A percentile compares a stretch with the other conserved stretches of the same genome.
These are phyloP conservation scores for Pangasianodon gigas DNA, from an alignment of 2,113 vertebrate genomes.

Conservation along the genomic window DNA sequence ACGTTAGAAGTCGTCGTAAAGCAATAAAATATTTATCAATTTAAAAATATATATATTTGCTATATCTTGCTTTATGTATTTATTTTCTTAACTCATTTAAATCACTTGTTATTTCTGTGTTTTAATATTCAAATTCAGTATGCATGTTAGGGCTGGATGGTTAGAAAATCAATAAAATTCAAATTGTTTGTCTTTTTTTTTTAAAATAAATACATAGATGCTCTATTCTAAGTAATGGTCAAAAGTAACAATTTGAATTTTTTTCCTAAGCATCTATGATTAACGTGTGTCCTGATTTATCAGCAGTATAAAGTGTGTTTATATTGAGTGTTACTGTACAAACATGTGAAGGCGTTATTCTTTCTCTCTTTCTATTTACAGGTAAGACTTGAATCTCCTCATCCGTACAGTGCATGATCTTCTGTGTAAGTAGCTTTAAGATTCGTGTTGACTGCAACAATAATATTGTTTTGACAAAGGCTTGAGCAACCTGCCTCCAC, in stretches of 20 bases:
- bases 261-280: not conserved
- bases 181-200: not conserved
- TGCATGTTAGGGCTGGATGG: not conserved
- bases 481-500: conserved; percentile 54
- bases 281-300: not conserved
- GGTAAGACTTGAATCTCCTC: conserved; percentile 69
- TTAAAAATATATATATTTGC: not conserved
- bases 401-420: conserved; percentile 49
- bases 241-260: not conserved
- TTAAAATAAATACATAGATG: not conserved
- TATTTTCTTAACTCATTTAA: not conserved
- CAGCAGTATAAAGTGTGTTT: not conserved
- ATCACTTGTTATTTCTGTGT: not conserved
- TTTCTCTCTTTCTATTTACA: conserved; percentile 57
- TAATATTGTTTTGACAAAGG: conserved; percentile 69
- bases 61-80: not conserved
- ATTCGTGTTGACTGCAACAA: conserved; percentile 49
- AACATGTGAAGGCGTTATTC: conserved; percentile 49
- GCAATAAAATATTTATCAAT: not conserved
- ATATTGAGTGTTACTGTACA: conserved; percentile 42
- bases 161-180: not conserved
- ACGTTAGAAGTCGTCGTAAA: not conserved
- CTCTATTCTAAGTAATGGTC: not conserved
- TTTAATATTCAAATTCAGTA: not conserved
- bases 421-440: conserved; percentile 66